Base-by-base conservation (phyloP, 2,113 vertebrate genomes). In the Tychaedon coryphoeus region DNA sequence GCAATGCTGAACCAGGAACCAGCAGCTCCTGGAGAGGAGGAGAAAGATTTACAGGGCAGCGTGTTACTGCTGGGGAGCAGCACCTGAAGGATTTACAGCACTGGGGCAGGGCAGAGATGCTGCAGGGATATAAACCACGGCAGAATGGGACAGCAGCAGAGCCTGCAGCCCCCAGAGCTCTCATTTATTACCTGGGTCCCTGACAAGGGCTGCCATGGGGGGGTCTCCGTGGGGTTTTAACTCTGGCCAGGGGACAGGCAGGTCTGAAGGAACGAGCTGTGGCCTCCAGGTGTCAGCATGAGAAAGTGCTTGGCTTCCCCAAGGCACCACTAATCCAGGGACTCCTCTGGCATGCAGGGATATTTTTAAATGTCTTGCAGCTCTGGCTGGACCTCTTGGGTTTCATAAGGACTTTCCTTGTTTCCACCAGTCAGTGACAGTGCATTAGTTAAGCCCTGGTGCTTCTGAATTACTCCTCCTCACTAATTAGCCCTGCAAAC, bases 241-340 rank as follows among this genome's bases (percentile, higher is more conserved):
- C 15, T n/a, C 9, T 42, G 81, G 48, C 3, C 3, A 38, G 5
- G n/a, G 86, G 70, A 12, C 34, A 24, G 70, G 43, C 25, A 22
- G 4, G 6, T 96, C 90, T 92, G 95, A 96, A 97, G 90, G 94
- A 95, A 57, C 95, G 50, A 83, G 93, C 86, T 94, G 86, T 61
- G 95, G 94, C 95, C 96, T 97, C 94, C 94, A 96, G 96, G 95
- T 96, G 96, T 97, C 96, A 97, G 95, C 92, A 96, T 93, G 95
- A 94, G 96, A 96, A 95, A 96, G 94, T 95, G 95, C 95, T 96
- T 96, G 92, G 67, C 85, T 89, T 79, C 51, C 90, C 92, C 94
- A 76, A 83, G 92, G 92, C 94, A 1, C 76, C 85, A 64, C 72
- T 80, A 88, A 92, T n/a, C 85, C 96, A 93, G 88, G 88, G 95